Percentiles rank a stretch among this genome's conserved stretches.
Conservation (phyloP, 2,797 vertebrate genomes). For the Scarus forsteni region DNA sequence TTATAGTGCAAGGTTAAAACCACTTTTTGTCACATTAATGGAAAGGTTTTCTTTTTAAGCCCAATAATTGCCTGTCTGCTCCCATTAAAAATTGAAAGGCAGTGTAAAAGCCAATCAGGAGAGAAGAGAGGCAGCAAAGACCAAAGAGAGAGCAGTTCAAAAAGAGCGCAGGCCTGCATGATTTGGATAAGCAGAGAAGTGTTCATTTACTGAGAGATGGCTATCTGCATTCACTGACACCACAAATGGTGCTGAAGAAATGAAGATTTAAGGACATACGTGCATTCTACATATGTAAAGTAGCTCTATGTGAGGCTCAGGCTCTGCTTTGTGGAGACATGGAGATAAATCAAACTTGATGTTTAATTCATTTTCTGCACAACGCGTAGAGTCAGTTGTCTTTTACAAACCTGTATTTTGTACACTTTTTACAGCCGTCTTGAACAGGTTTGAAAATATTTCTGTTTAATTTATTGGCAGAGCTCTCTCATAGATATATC, state of each 20-base stretch:
- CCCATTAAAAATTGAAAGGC: constrained; percentile 32
- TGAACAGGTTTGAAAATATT: background rate
- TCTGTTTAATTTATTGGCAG: background rate
- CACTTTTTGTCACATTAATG: constrained; percentile 33
- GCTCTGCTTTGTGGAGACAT: constrained; percentile 15
- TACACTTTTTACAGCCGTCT: background rate
- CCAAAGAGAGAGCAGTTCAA: constrained; percentile 13
- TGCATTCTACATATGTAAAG: constrained; percentile 22
- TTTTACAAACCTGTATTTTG: background rate
- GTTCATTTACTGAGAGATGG: constrained; percentile 46
- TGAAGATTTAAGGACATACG: constrained; percentile 39
- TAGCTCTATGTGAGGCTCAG: constrained; percentile 12
- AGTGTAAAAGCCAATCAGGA: constrained; percentile 6
- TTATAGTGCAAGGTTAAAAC: constrained; percentile 26
- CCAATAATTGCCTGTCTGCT: constrained; percentile 36
- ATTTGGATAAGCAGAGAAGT: constrained; percentile 45
- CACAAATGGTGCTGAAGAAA: constrained; percentile 23
- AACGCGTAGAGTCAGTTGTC: background rate
- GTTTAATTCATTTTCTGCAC: background rate
- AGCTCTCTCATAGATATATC: too few relatives aligned
- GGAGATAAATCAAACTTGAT: constrained; percentile 22
- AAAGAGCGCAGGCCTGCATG: constrained; percentile 33
- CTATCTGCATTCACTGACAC: constrained; percentile 42
- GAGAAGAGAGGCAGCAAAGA: background rate
- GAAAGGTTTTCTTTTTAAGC: constrained; percentile 45